Conservation (phyloP, 1,140 invertebrate species). For the Globodera rostochiensis region DNA sequence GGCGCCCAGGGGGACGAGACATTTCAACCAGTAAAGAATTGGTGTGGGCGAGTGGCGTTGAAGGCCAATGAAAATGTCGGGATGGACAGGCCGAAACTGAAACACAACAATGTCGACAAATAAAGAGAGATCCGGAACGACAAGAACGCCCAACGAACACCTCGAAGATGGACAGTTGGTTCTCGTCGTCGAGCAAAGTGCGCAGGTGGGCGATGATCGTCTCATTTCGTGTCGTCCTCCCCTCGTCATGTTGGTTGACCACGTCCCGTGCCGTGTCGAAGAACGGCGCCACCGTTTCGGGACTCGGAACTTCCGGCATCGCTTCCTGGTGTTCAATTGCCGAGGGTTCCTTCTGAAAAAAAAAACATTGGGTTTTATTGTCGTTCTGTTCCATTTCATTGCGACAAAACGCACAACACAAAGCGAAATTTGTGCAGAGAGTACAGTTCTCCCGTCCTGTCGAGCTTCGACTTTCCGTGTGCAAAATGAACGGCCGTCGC, state of each 20-base stretch:
- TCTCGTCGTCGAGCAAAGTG: neutral
- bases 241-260: neutral
- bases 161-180: conserved; percentile 16
- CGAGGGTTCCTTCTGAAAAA: conserved; percentile 41
- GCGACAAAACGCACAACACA: conserved; percentile 44
- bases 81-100: conserved; percentile 21
- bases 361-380: no score
- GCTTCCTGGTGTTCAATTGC: conserved; percentile 52
- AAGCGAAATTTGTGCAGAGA: conserved; percentile 58
- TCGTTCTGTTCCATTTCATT: neutral
- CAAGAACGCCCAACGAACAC: neutral
- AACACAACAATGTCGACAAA: neutral
- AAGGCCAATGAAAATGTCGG: conserved; percentile 2
- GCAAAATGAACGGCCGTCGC: conserved; percentile 58
- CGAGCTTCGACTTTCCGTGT: conserved; percentile 56
- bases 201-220: neutral
- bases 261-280: neutral
- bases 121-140: neutral
- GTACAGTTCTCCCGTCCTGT: conserved; percentile 57
- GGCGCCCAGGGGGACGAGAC: neutral
- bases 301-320: conserved; percentile 54
- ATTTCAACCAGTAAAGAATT: conserved; percentile 12
- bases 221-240: neutral
- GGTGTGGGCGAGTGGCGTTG: conserved; percentile 7
- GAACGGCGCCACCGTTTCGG: conserved; percentile 42